These are phyloP conservation scores for Strix uralensis DNA, from an alignment of 2,113 vertebrate species.

Conservation along the genomic window DNA sequence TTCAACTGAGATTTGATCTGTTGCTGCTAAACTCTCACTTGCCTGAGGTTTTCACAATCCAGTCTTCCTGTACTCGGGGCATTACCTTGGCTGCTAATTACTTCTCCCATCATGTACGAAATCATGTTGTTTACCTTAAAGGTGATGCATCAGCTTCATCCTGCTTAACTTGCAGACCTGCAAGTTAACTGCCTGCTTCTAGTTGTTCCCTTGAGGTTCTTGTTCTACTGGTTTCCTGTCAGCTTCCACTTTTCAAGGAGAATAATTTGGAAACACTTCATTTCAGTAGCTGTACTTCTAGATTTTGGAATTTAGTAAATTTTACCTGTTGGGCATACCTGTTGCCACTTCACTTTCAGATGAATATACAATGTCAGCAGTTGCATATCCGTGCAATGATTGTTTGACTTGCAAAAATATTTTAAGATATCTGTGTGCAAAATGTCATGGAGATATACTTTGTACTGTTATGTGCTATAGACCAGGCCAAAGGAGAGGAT, in stretches of 20 bases:
- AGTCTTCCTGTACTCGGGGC: constrained; percentile 48
- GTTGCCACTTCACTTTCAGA: constrained; percentile 2
- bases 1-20: constrained; percentile 28
- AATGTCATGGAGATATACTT: constrained; percentile 11
- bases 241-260: constrained; percentile 27
- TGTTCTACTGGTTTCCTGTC: constrained; percentile 43
- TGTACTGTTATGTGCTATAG: neutral
- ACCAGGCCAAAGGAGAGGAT: constrained; percentile 27
- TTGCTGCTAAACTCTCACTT: constrained; percentile 48
- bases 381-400: neutral
- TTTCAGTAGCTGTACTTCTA: constrained; percentile 28
- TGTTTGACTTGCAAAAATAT: neutral
- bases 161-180: constrained; percentile 40
- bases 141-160: constrained; percentile 21
- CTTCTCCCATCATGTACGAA: constrained; percentile 53
- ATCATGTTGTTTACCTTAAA: constrained; percentile 58
- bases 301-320: constrained; percentile 29
- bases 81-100: constrained; percentile 46
- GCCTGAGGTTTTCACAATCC: constrained; percentile 51
- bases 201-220: constrained; percentile 21
- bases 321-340: neutral
- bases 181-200: constrained; percentile 46
- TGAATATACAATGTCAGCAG: neutral
- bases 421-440: neutral
- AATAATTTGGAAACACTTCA: neutral